Conservation (phyloP, 2,888 invertebrate genomes). For the Melipona bicolor region DNA sequence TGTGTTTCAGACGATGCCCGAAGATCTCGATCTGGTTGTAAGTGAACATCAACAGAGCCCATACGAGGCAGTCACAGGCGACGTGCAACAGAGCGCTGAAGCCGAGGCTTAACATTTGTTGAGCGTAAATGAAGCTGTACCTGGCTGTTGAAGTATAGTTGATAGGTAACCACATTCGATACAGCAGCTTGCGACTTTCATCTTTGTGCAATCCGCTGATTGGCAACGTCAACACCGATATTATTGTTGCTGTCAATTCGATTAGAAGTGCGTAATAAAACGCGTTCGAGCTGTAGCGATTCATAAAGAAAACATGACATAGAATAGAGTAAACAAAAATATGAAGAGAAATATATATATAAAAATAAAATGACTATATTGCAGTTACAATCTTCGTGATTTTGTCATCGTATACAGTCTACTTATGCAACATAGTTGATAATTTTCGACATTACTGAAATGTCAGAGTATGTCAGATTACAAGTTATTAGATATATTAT, state of each 20-base stretch:
- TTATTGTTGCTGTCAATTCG: not conserved
- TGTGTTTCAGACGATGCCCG: conserved; percentile 37
- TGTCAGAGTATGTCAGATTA: no score
- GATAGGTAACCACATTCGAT: conserved; percentile 55
- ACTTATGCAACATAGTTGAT: no score
- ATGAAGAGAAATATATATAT: no score
- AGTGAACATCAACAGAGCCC: conserved; percentile 44
- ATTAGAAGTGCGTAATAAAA: conserved; percentile 31
- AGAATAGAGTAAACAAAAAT: no score
- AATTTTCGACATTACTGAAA: no score
- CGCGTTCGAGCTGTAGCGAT: conserved; percentile 37
- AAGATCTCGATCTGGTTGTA: conserved; percentile 57
- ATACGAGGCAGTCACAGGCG: conserved; percentile 50
- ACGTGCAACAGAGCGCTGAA: conserved; percentile 25
- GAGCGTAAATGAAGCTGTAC: conserved; percentile 23
- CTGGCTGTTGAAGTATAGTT: conserved; percentile 9
- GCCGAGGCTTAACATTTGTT: conserved; percentile 31
- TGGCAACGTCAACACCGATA: not conserved
- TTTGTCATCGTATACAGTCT: no score
- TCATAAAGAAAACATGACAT: not conserved
- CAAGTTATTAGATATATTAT: no score
- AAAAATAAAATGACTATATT: no score
- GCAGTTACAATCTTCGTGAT: no score
- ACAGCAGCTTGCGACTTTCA: conserved; percentile 19
- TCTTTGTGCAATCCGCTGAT: conserved; percentile 9